A percentile compares a stretch with the other conserved stretches of the same genome.
These are phyloP conservation scores for Heliconius ismenius DNA, from an alignment of 2,888 invertebrate genomes.

Conservation along the genomic window DNA sequence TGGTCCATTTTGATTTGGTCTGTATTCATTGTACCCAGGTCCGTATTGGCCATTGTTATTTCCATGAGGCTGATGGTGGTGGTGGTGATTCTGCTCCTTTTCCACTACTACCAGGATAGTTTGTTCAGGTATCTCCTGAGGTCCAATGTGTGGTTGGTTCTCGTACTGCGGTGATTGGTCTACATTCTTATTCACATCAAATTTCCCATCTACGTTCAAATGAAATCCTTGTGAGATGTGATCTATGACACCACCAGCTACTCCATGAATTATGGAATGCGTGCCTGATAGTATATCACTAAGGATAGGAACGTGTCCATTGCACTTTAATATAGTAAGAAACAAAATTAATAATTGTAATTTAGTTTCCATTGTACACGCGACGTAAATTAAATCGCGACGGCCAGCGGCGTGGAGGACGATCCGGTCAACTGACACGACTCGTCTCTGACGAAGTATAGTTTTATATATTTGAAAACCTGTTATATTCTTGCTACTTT, in stretches of 20 bases:
- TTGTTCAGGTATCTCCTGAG: slow-evolving; percentile 46
- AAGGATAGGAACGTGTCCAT: slow-evolving; percentile 32
- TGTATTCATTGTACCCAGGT: slow-evolving; percentile 25
- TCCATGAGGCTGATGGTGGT: background rate
- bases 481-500: slow-evolving; percentile 37
- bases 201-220: slow-evolving; percentile 51
- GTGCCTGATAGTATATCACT: slow-evolving; percentile 31
- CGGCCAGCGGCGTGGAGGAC: slow-evolving; percentile 45
- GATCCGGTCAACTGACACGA: slow-evolving; percentile 52
- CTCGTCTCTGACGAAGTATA: slow-evolving; percentile 49
- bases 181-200: slow-evolving; percentile 41
- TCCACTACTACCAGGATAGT: slow-evolving; percentile 41
- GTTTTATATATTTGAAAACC: slow-evolving; percentile 43
- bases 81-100: slow-evolving; percentile 28
- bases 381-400: slow-evolving; percentile 19
- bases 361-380: slow-evolving; percentile 36
- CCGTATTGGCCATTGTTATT: slow-evolving; percentile 28
- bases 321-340: slow-evolving; percentile 40
- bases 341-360: slow-evolving; percentile 41
- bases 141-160: slow-evolving; percentile 44
- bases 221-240: slow-evolving; percentile 53
- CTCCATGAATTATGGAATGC: slow-evolving; percentile 50
- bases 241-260: slow-evolving; percentile 57
- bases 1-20: slow-evolving; percentile 24
- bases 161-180: background rate